Conservation (phyloP, 2,113 vertebrate genomes). For the Lontra canadensis region DNA sequence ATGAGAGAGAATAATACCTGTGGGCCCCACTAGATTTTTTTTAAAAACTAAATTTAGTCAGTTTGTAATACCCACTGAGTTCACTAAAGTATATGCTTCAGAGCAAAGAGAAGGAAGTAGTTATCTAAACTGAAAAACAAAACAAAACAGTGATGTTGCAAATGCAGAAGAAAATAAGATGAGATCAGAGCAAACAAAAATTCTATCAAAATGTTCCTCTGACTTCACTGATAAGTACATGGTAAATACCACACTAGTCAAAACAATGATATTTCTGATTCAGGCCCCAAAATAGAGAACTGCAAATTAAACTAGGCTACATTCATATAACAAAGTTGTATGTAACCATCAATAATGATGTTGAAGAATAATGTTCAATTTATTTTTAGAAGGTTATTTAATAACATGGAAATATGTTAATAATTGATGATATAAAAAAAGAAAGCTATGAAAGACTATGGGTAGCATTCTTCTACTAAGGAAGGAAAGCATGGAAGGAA, state of each 20-base stretch:
- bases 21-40: not conserved
- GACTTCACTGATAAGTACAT: not conserved
- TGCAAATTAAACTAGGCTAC: not conserved
- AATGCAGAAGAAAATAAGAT: not conserved
- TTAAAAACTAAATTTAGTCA: not conserved
- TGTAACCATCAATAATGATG: not conserved
- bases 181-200: not conserved
- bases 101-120: slow-evolving; percentile 25
- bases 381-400: not conserved
- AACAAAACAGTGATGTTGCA: not conserved
- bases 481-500: not conserved
- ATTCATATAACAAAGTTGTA: not conserved
- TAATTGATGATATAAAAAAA: not conserved
- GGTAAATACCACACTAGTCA: not conserved
- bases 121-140: not conserved
- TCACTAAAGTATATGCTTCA: not conserved
- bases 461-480: not conserved
- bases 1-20: not conserved
- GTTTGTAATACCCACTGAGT: not conserved
- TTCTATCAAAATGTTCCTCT: not conserved
- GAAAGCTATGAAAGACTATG: not conserved
- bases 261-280: not conserved
- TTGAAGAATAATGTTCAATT: not conserved
- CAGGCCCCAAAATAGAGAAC: not conserved
- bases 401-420: not conserved